These are phyloP conservation scores for Balaenoptera acutorostrata DNA, from an alignment of 2,113 vertebrate genomes.

Conservation along the genomic window DNA sequence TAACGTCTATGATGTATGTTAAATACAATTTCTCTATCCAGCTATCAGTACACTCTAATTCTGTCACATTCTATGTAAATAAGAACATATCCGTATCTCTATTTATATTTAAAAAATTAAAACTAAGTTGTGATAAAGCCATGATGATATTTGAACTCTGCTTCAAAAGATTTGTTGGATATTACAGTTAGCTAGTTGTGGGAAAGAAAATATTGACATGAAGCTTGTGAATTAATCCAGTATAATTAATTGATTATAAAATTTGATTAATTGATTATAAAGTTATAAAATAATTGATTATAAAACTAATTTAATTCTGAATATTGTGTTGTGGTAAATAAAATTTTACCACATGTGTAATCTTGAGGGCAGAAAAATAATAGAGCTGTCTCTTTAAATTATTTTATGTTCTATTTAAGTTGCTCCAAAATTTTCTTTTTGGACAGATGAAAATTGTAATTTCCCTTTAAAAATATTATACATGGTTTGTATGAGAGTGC, in stretches of 20 bases:
- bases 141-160: not conserved
- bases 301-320: not conserved
- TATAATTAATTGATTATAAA: not conserved
- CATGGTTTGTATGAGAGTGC: not conserved
- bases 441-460: not conserved
- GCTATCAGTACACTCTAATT: not conserved
- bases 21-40: not conserved
- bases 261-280: not conserved
- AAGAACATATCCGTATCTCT: not conserved
- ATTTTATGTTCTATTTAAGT: not conserved
- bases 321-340: not conserved
- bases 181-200: not conserved
- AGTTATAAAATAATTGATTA: not conserved
- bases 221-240: not conserved
- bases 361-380: not conserved
- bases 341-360: not conserved
- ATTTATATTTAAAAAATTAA: not conserved
- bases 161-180: not conserved
- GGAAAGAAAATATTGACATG: not conserved
- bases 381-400: not conserved
- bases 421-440: not conserved
- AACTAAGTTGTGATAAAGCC: not conserved
- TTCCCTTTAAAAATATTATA: not conserved
- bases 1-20: not conserved
- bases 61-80: not conserved